Evolutionary conservation across 2,888 invertebrate species (phyloP), one percentile per base, ranked within the genome.

Genomic region (Heliconius ethilla): DNA sequence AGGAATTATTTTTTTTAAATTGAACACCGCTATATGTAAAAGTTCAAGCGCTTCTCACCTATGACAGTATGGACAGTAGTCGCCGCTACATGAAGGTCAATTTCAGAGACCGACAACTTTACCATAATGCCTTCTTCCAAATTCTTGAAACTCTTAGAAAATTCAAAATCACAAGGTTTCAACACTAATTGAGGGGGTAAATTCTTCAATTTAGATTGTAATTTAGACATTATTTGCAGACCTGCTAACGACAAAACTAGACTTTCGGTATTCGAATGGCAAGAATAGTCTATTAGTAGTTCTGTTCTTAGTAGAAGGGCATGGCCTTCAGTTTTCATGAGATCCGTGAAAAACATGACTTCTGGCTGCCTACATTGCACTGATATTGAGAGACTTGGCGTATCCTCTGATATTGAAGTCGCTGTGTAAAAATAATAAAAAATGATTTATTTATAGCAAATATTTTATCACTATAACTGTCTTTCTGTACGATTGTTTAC

Each of bases 341-440:
- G 91, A 83, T 96, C 96, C 0, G 97, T 96, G 86, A 97, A 96
- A 83, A 97, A 95, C 90, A 97, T 95, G 73, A 97, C 93, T 89
- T 97, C 97, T 0, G 97, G 97, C 86, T 97, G 96, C 51, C 97
- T 96, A 83, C 97, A 95, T 84, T 97, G 96, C 37, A 97, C 92
- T 0, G 97, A 97, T 82, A 97, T 91, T 1, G 97, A 96, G 45
- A 97, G 89, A 70, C 96, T 96, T 83, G 92, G 91, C 45, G 89
- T 86, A 18, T 94, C 94, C 82, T 94, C 94, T 59, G 91, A 89
- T 83, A 95, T 86, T 84, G 94, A 90, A 84, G 94, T 88, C 83
- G 95, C 92, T 95, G 90, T 2, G 89, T 89, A n/a, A 40, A 40
- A 40, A 40, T 40, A 11, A 40, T 45, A 45, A 13, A 11, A 15